Conservation (phyloP, 2,888 invertebrate species). For the Morpho achilles region DNA sequence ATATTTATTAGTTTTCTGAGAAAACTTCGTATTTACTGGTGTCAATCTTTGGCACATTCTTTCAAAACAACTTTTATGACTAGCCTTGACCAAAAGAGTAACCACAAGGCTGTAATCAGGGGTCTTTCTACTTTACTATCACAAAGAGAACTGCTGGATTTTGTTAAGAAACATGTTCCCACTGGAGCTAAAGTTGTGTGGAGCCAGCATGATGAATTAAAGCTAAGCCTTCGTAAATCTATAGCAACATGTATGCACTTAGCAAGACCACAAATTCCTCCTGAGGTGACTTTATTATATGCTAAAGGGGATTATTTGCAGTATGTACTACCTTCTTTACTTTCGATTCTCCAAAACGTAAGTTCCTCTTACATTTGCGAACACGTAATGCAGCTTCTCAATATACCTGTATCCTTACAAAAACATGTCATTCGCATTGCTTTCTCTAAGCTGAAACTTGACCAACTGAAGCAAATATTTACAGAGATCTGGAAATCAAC, state of each 20-base stretch:
- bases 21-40: conserved; percentile 54
- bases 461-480: conserved; percentile 42
- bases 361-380: conserved; percentile 35
- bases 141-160: conserved; percentile 34
- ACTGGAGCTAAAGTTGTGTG: conserved; percentile 46
- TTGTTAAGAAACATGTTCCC: conserved; percentile 47
- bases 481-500: conserved; percentile 44
- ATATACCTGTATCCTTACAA: conserved; percentile 54
- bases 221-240: conserved; percentile 45
- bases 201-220: conserved; percentile 39
- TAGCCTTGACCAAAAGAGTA: conserved; percentile 36
- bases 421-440: conserved; percentile 55
- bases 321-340: conserved; percentile 49
- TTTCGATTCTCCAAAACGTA: conserved; percentile 45
- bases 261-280: conserved; percentile 47
- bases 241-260: conserved; percentile 49
- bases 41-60: conserved; percentile 40
- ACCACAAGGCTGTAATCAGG: conserved; percentile 38
- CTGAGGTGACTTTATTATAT: conserved; percentile 45
- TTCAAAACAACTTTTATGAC: conserved; percentile 29
- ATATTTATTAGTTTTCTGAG: conserved; percentile 37
- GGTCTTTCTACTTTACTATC: conserved; percentile 46
- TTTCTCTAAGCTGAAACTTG: conserved; percentile 39
- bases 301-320: conserved; percentile 62
- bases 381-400: conserved; percentile 37